A percentile compares a stretch with the other conserved stretches of the same genome.
Conservation (phyloP, 2,888 invertebrate genomes). For the Magallana nippona region DNA sequence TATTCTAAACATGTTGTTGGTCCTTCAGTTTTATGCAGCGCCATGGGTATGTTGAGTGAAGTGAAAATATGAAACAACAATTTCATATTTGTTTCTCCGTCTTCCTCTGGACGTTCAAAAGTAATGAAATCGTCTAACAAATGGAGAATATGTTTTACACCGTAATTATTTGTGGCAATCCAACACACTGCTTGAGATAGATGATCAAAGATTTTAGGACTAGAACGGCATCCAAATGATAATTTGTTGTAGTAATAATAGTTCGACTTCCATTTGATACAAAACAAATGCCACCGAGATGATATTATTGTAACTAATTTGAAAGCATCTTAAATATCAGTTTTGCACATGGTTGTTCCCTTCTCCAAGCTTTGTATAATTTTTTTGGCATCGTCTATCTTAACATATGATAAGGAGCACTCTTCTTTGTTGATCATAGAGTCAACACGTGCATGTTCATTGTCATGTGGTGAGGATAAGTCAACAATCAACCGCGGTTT, state of each 20-base stretch:
- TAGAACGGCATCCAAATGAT: constrained; percentile 49
- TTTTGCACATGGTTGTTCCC: constrained; percentile 49
- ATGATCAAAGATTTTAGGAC: constrained; percentile 48
- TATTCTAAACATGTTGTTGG: constrained; percentile 38
- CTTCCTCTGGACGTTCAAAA: constrained; percentile 35
- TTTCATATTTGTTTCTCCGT: constrained; percentile 52
- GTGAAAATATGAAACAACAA: constrained; percentile 46
- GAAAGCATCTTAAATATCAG: constrained; percentile 53
- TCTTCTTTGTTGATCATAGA: constrained; percentile 52
- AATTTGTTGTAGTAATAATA: constrained; percentile 47
- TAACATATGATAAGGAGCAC: constrained; percentile 50
- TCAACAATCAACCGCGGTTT: constrained; percentile 38
- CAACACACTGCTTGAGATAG: constrained; percentile 51
- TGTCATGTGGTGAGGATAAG: constrained; percentile 32
- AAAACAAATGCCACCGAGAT: constrained; percentile 46
- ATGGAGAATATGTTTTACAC: constrained; percentile 47
- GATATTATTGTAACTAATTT: constrained; percentile 47
- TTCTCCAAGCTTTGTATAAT: constrained; percentile 41
- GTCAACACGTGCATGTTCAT: constrained; percentile 44
- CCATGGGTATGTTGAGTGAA: constrained; percentile 46
- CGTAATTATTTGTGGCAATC: constrained; percentile 52
- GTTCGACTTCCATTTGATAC: constrained; percentile 47
- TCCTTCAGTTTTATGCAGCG: constrained; percentile 37
- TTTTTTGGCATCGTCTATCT: constrained; percentile 54
- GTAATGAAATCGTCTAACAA: constrained; percentile 55